Conservation (phyloP, 1,140 invertebrate species). For the Sycobia sp. region DNA sequence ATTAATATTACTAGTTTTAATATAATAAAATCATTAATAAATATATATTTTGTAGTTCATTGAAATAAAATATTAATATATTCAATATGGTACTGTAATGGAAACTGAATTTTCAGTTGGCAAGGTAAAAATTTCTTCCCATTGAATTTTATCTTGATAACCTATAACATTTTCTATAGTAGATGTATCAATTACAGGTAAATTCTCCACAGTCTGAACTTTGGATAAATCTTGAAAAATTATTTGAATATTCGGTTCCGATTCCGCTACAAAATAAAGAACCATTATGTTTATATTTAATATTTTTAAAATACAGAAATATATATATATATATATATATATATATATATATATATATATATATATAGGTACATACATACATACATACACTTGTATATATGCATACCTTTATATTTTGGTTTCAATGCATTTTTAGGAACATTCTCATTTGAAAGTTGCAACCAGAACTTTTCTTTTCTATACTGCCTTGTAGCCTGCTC, state of each 20-base stretch:
- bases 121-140: constrained; percentile 11
- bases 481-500: constrained; percentile 31
- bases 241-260: constrained; percentile 23
- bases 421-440: constrained; percentile 3
- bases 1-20: too few relatives aligned
- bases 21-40: too few relatives aligned
- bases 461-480: constrained; percentile 23
- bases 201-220: constrained; percentile 10
- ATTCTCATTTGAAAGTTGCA: neutral
- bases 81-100: constrained; percentile 2
- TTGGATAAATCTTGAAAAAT: constrained; percentile 26
- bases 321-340: neutral
- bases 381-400: too few relatives aligned
- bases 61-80: neutral
- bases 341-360: too few relatives aligned
- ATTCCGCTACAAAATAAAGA: constrained; percentile 11
- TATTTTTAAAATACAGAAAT: neutral
- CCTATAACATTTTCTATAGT: constrained; percentile 3
- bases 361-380: too few relatives aligned
- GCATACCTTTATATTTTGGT: constrained; percentile 14
- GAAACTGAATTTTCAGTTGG: constrained; percentile 12
- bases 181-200: constrained; percentile 9
- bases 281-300: neutral
- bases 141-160: constrained; percentile 10
- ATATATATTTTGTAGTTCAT: too few relatives aligned